Percentiles rank a stretch among this genome's conserved stretches.
Evolutionary conservation across 2,888 invertebrate genomes (phyloP).

Genomic region (Kryphioiulus occultus): DNA sequence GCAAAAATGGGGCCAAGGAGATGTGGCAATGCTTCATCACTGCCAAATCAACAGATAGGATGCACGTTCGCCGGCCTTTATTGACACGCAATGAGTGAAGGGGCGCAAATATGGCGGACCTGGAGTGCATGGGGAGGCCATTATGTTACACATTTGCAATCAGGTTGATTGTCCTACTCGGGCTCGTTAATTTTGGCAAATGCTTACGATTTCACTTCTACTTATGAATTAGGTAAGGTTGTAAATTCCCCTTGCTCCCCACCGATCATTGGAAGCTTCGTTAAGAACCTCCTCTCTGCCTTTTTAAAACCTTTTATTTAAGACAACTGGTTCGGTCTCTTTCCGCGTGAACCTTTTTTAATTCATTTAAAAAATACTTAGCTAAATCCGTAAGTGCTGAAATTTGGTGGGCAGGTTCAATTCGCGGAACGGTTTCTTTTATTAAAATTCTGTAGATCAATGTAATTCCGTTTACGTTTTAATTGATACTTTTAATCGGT

Average conservation of each 20-base stretch:
- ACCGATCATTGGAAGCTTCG: background rate
- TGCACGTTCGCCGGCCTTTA: constrained; percentile 3
- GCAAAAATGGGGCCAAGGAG: constrained; percentile 16
- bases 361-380: no score
- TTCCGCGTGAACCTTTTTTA: no score
- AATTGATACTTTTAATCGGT: no score
- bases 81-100: background rate
- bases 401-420: no score
- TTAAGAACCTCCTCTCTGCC: background rate
- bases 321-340: no score
- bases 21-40: constrained; percentile 16
- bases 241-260: background rate
- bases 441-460: no score
- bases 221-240: background rate
- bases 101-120: background rate
- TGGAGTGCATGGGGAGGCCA: background rate
- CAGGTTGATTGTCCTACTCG: background rate
- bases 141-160: background rate
- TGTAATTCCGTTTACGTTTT: no score
- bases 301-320: no score
- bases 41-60: constrained; percentile 15
- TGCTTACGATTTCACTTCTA: constrained; percentile 1
- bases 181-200: constrained; percentile 16
- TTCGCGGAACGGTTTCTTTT: no score
- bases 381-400: no score